These are phyloP conservation scores for Paratilapia polleni DNA, from an alignment of 2,113 vertebrate species.

Conservation along the genomic window DNA sequence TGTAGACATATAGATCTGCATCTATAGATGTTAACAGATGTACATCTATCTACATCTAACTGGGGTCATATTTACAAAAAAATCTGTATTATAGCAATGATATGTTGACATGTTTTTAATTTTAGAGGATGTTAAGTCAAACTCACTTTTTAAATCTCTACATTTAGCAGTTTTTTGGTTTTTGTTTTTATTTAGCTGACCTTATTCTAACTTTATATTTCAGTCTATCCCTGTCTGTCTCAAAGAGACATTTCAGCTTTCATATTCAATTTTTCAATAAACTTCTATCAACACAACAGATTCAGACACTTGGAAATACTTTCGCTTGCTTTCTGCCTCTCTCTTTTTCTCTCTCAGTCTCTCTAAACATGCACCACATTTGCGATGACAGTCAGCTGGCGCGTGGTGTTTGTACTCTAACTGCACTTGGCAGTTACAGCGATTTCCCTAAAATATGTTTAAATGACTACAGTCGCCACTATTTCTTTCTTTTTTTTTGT, in stretches of 20 bases:
- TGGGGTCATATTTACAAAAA: neutral
- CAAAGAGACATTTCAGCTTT: slow-evolving; percentile 35
- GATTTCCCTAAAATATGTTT: slow-evolving; percentile 52
- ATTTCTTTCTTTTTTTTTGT: neutral
- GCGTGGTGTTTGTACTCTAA: slow-evolving; percentile 28
- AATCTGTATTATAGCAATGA: neutral
- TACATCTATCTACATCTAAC: neutral
- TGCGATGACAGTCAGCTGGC: slow-evolving; percentile 66
- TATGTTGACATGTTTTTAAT: neutral
- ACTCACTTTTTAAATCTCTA: slow-evolving; percentile 17
- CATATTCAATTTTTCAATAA: slow-evolving; percentile 33
- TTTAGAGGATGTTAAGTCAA: neutral
- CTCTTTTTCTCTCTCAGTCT: slow-evolving; percentile 40
- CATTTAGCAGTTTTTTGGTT: neutral
- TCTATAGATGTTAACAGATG: neutral
- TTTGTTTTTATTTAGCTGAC: no score
- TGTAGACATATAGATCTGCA: neutral
- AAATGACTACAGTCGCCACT: slow-evolving; percentile 46
- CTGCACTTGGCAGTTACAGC: slow-evolving; percentile 46
- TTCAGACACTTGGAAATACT: slow-evolving; percentile 39
- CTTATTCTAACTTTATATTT: slow-evolving; percentile 16
- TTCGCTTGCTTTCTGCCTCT: slow-evolving; percentile 32
- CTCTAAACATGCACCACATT: slow-evolving; percentile 60
- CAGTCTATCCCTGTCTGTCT: slow-evolving; percentile 3
- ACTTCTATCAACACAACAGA: slow-evolving; percentile 15